Percentiles rank a stretch among this genome's conserved stretches.
These are phyloP conservation scores for Labeo calbasu DNA, from an alignment of 2,797 vertebrate species.

Conservation along the genomic window DNA sequence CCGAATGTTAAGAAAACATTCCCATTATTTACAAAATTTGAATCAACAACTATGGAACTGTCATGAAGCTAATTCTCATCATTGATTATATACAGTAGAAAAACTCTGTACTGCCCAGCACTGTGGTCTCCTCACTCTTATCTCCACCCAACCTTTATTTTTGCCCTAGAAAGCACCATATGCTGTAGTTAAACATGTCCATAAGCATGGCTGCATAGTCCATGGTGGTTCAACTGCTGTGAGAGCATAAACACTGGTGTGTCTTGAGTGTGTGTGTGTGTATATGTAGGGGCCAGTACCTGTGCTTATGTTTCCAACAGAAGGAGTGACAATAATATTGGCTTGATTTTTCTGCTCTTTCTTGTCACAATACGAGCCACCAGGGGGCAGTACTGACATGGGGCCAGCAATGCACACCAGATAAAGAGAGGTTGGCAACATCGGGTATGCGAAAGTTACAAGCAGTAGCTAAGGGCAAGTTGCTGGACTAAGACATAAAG, in stretches of 20 bases:
- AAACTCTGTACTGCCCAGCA: constrained; percentile 19
- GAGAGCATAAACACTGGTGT: constrained; percentile 28
- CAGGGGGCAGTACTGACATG: constrained; percentile 54
- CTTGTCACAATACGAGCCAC: constrained; percentile 36
- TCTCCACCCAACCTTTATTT: not conserved
- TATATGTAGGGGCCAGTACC: constrained; percentile 26
- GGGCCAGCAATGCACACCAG: constrained; percentile 45
- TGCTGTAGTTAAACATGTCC: constrained; percentile 1
- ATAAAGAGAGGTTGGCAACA: constrained; percentile 8
- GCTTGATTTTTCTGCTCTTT: constrained; percentile 15
- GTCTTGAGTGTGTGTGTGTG: constrained; percentile 1
- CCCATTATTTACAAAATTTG: constrained; percentile 33
- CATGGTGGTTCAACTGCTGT: constrained; percentile 31
- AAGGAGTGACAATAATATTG: constrained; percentile 47
- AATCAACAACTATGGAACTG: constrained; percentile 12
- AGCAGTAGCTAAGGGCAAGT: constrained; percentile 66
- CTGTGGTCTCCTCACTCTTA: not conserved
- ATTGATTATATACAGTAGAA: constrained; percentile 43
- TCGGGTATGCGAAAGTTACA: constrained; percentile 69
- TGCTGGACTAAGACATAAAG: constrained; percentile 56
- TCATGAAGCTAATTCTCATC: constrained; percentile 11
- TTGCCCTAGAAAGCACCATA: constrained; percentile 32
- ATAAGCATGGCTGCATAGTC: constrained; percentile 37
- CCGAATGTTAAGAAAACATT: constrained; percentile 30
- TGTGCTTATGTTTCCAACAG: constrained; percentile 53